Conservation (phyloP, 2,888 invertebrate species). For the Teinopalpus imperialis region DNA sequence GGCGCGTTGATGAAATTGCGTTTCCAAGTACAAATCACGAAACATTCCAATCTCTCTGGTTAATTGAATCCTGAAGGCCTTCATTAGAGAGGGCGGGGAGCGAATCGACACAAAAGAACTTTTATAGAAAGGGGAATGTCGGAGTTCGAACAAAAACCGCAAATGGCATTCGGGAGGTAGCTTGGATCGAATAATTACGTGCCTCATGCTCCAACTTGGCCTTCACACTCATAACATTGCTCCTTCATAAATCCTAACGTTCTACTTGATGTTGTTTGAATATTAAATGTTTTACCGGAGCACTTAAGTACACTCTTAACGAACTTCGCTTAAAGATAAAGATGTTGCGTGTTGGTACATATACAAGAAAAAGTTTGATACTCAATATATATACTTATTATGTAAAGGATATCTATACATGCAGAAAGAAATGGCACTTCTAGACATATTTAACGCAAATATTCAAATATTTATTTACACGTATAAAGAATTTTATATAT, state of each 20-base stretch:
- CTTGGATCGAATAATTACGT: conserved; percentile 67
- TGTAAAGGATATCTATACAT: too few species aligned
- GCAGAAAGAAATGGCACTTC: too few species aligned
- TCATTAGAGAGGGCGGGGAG: conserved; percentile 65
- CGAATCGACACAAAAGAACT: conserved; percentile 67
- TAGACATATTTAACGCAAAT: too few species aligned
- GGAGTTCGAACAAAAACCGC: conserved; percentile 68
- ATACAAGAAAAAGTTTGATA: neutral
- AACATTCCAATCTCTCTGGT: conserved; percentile 72
- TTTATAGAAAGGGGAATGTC: conserved; percentile 60
- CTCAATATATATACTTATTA: too few species aligned
- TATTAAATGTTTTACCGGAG: conserved; percentile 65
- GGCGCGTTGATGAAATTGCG: conserved; percentile 66
- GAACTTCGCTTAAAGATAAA: conserved; percentile 48
- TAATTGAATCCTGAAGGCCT: conserved; percentile 78
- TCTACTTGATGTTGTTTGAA: conserved; percentile 54
- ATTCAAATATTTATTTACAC: too few species aligned
- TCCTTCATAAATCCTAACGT: conserved; percentile 58
- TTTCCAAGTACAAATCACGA: conserved; percentile 69
- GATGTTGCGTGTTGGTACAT: neutral
- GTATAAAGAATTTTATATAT: too few species aligned
- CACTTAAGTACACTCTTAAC: conserved; percentile 57
- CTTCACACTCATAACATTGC: conserved; percentile 56
- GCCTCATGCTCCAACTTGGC: conserved; percentile 56
- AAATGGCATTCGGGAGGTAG: conserved; percentile 66